A percentile compares a stretch with the other conserved stretches of the same genome.
These are phyloP conservation scores for Trichonephila inaurata DNA, from an alignment of 1,140 invertebrate genomes.

Conservation along the genomic window DNA sequence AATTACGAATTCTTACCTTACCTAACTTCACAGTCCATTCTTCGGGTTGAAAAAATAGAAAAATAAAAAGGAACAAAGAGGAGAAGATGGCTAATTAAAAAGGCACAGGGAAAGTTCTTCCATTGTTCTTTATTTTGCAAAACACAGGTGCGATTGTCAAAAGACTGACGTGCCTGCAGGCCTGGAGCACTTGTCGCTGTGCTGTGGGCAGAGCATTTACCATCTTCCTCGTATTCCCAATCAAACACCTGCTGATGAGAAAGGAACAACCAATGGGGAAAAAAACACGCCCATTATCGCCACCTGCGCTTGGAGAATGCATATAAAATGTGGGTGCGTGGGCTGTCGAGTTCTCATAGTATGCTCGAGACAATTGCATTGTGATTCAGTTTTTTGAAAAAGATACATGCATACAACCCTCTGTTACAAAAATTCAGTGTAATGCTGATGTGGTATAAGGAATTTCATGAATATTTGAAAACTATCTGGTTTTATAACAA, in stretches of 20 bases:
- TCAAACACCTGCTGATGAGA: constrained; percentile 69
- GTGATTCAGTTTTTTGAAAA: no score
- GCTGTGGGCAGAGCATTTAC: not conserved
- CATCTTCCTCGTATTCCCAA: constrained; percentile 35
- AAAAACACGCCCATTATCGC: constrained; percentile 14
- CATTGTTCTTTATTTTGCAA: not conserved
- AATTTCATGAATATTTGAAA: no score
- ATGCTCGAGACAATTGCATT: no score
- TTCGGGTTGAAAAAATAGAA: not conserved
- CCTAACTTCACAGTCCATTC: not conserved
- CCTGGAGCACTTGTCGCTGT: not conserved
- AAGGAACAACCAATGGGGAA: not conserved
- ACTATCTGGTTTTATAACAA: no score
- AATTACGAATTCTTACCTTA: not conserved
- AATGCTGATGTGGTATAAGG: no score
- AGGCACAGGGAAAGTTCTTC: not conserved
- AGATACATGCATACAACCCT: no score
- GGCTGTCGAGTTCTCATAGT: no score
- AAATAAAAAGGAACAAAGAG: not conserved
- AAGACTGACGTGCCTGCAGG: not conserved
- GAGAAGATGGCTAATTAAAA: not conserved
- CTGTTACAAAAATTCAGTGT: no score
- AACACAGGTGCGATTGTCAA: constrained; percentile 55
- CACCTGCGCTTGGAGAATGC: not conserved
- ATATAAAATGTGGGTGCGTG: not conserved